Conservation (phyloP, 1,140 invertebrate species). For the Nasonia vitripennis region DNA sequence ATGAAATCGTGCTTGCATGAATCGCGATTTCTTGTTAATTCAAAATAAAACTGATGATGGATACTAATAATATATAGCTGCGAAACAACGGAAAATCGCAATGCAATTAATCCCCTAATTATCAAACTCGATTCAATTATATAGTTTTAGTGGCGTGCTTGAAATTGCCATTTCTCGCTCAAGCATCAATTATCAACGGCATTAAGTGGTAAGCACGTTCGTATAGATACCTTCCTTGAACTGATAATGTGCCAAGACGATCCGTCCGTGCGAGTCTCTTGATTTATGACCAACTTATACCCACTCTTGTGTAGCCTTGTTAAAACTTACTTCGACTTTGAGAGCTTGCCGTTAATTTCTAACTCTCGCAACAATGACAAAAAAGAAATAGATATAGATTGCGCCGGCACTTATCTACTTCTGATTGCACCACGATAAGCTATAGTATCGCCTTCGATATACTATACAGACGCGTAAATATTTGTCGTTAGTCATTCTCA, state of each 20-base stretch:
- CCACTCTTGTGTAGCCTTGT: constrained; percentile 13
- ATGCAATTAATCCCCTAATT: neutral
- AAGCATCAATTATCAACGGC: constrained; percentile 17
- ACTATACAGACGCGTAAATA: neutral
- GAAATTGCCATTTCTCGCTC: neutral
- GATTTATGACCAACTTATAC: constrained; percentile 22
- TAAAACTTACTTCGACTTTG: constrained; percentile 10
- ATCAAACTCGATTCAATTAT: neutral
- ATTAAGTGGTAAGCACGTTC: constrained; percentile 1
- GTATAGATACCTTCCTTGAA: constrained; percentile 8
- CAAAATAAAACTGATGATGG: neutral
- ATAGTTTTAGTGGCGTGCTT: neutral
- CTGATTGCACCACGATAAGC: constrained; percentile 42
- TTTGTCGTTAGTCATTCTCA: constrained; percentile 8
- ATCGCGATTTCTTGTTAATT: neutral
- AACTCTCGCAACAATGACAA: neutral
- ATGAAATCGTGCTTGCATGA: neutral
- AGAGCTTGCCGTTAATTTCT: neutral
- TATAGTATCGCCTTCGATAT: neutral
- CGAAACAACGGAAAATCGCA: neutral
- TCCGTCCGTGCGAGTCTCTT: constrained; percentile 12
- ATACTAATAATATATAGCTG: too few species aligned
- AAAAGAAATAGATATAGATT: constrained; percentile 24
- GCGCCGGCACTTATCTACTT: constrained; percentile 23
- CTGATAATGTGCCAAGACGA: constrained; percentile 30